Evolutionary conservation across 2,797 vertebrate genomes (phyloP).

Genomic region (Sciurus vulgaris): DNA sequence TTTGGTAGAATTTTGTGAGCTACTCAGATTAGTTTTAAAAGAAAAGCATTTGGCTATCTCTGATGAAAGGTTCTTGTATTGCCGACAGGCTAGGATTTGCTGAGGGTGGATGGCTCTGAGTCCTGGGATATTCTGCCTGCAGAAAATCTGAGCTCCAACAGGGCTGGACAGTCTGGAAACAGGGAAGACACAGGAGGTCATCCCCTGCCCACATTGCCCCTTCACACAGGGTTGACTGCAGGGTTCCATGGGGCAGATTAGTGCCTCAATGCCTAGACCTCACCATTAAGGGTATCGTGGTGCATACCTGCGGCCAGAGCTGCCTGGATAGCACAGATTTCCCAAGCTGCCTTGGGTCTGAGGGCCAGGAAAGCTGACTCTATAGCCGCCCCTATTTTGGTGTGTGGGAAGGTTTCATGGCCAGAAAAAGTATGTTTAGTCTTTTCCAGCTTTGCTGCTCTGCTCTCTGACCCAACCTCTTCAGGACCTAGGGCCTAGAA

Average conservation of each 20-base stretch:
- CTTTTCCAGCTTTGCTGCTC: background rate
- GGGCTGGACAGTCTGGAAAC: background rate
- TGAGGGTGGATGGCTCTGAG: background rate
- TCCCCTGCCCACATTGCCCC: background rate
- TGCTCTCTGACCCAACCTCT: background rate
- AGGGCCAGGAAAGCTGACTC: background rate
- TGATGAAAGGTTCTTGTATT: background rate
- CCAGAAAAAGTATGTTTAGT: background rate
- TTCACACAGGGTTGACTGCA: background rate
- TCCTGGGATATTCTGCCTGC: background rate
- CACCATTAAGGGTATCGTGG: background rate
- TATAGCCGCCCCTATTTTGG: background rate
- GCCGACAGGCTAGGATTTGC: background rate
- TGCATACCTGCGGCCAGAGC: background rate
- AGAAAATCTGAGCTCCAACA: background rate
- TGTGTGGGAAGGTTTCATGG: background rate
- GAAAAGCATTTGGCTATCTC: background rate
- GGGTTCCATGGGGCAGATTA: background rate
- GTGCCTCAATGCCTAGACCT: background rate
- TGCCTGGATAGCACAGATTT: background rate
- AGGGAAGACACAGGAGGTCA: too few relatives aligned
- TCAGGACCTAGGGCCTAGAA: background rate
- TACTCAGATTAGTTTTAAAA: conserved; percentile 10
- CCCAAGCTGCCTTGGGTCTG: background rate
- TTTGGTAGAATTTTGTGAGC: background rate